Evolutionary conservation across 2,888 invertebrate species (phyloP).

Genomic region (Plemyria rubiginata): DNA sequence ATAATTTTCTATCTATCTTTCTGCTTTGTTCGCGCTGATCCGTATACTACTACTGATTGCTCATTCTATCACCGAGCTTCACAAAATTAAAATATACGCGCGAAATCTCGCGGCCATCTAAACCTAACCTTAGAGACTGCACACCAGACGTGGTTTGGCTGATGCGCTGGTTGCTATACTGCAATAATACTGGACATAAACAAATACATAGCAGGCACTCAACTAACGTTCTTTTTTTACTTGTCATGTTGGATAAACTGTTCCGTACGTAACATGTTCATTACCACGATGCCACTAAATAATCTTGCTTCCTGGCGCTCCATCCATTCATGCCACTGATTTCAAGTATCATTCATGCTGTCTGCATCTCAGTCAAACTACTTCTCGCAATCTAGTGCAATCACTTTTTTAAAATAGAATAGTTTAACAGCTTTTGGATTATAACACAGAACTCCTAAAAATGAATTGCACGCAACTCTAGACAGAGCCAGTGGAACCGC

Average conservation of each 20-base stretch:
- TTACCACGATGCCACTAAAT: no score
- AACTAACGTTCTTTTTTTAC: not conserved
- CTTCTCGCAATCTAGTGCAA: no score
- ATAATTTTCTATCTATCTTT: no score
- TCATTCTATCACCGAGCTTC: not conserved
- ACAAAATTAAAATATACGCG: not conserved
- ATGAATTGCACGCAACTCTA: not conserved
- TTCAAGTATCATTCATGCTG: no score
- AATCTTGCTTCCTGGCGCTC: no score
- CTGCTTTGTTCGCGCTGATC: not conserved
- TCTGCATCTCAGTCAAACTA: no score
- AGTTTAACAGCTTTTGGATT: no score
- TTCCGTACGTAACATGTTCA: no score
- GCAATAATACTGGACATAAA: not conserved
- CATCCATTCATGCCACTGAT: no score
- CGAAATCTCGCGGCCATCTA: slow-evolving; percentile 1
- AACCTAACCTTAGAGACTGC: not conserved
- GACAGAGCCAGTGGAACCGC: slow-evolving; percentile 35
- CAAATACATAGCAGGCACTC: no score
- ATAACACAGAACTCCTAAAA: not conserved
- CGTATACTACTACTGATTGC: not conserved
- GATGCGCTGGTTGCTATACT: not conserved
- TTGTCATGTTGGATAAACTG: not conserved
- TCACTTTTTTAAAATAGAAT: no score
- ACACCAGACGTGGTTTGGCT: not conserved